Conservation (phyloP, 1,140 invertebrate species). For the Eufriesea mexicana region DNA sequence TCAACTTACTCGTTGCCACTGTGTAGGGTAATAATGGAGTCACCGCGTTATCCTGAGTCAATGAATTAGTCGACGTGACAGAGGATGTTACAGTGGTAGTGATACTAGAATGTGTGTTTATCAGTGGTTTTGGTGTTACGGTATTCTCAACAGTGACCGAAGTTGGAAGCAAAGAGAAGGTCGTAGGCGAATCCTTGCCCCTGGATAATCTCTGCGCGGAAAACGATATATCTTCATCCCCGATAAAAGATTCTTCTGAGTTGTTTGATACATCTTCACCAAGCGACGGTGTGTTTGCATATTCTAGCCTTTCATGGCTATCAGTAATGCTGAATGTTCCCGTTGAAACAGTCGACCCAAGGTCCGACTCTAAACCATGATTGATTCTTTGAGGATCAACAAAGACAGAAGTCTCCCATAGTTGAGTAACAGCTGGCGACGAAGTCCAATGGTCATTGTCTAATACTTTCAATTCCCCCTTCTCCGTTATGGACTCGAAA, state of each 20-base stretch:
- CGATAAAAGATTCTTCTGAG: slow-evolving; percentile 11
- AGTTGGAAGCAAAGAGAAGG: slow-evolving; percentile 76
- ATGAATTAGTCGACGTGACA: slow-evolving; percentile 66
- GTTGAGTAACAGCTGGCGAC: slow-evolving; percentile 81
- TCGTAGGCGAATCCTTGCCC: slow-evolving; percentile 77
- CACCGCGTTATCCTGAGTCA: slow-evolving; percentile 35
- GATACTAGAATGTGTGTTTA: slow-evolving; percentile 71
- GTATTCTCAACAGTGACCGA: slow-evolving; percentile 61
- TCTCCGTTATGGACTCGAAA: background rate
- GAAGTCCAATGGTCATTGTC: slow-evolving; percentile 83
- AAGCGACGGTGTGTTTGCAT: slow-evolving; percentile 56
- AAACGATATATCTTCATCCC: slow-evolving; percentile 39
- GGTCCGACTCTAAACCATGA: slow-evolving; percentile 83
- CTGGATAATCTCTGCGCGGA: slow-evolving; percentile 46
- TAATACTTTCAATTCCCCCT: background rate
- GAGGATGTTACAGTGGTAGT: slow-evolving; percentile 75
- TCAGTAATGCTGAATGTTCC: background rate
- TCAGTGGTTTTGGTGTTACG: slow-evolving; percentile 71
- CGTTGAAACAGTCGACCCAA: slow-evolving; percentile 58
- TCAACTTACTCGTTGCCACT: background rate
- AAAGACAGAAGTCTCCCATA: slow-evolving; percentile 86
- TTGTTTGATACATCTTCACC: background rate
- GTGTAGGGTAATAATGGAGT: slow-evolving; percentile 43
- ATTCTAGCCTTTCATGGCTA: slow-evolving; percentile 33
- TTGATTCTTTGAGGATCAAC: slow-evolving; percentile 88